Conservation (phyloP, 1,140 invertebrate genomes). For the Scaptomyza hsui region DNA sequence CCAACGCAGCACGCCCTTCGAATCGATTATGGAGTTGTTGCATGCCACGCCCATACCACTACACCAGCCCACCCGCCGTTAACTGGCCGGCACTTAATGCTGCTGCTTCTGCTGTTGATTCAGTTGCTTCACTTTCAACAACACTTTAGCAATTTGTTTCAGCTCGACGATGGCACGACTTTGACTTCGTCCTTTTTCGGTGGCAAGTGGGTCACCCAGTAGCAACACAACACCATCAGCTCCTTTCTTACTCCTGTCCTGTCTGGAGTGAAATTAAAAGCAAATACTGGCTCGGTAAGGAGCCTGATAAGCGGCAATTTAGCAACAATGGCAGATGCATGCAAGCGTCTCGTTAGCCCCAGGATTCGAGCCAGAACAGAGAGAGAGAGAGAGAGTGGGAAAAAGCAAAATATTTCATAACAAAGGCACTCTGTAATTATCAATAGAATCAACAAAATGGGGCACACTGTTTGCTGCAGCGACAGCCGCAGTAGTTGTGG, state of each 20-base stretch:
- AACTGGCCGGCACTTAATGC: constrained; percentile 63
- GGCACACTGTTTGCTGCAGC: constrained; percentile 26
- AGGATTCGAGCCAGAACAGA: constrained; percentile 20
- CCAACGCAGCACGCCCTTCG: constrained; percentile 25
- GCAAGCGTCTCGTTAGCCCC: constrained; percentile 59
- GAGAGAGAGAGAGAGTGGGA: not conserved
- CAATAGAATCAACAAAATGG: constrained; percentile 72
- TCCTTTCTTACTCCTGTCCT: constrained; percentile 67
- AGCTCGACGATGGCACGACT: constrained; percentile 64
- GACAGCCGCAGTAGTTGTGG: constrained; percentile 21
- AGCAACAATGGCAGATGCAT: constrained; percentile 42
- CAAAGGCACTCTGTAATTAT: constrained; percentile 74
- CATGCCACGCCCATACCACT: constrained; percentile 44
- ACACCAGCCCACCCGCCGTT: constrained; percentile 14
- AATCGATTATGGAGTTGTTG: constrained; percentile 68
- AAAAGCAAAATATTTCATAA: constrained; percentile 60
- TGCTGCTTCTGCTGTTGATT: constrained; percentile 63
- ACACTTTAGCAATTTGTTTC: constrained; percentile 75
- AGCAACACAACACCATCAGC: constrained; percentile 41
- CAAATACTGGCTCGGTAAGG: constrained; percentile 56
- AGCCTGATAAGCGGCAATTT: constrained; percentile 76
- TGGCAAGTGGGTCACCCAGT: constrained; percentile 67
- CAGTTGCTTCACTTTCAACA: constrained; percentile 65
- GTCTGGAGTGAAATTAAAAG: constrained; percentile 75
- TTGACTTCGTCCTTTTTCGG: constrained; percentile 39